These are phyloP conservation scores for Cheilosia vernalis DNA, from an alignment of 2,888 invertebrate species.

Conservation along the genomic window DNA sequence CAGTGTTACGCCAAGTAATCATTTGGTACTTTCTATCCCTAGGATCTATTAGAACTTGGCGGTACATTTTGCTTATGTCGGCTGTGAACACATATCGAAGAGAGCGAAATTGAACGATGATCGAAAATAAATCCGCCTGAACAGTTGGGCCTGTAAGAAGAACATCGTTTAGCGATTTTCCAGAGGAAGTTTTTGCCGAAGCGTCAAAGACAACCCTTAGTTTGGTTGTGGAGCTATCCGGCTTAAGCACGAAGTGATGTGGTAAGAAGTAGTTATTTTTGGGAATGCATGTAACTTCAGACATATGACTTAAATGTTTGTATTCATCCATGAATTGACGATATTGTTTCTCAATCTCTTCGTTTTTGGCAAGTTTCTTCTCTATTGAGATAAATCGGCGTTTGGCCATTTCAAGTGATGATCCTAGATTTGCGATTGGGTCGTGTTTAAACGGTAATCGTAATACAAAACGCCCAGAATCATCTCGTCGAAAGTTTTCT, in stretches of 20 bases:
- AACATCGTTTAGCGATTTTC: neutral
- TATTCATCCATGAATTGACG: neutral
- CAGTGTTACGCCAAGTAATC: neutral
- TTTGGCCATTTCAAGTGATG: neutral
- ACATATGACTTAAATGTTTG: neutral
- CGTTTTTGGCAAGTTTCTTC: neutral
- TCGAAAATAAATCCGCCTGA: neutral
- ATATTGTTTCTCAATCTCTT: neutral
- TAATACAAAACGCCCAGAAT: neutral
- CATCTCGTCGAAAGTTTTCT: neutral
- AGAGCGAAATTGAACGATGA: neutral
- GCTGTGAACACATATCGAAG: neutral
- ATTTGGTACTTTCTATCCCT: neutral
- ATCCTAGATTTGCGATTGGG: neutral
- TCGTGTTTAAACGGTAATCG: neutral
- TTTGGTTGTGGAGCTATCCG: neutral
- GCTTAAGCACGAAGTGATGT: neutral
- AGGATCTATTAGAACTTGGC: neutral
- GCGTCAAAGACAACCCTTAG: neutral
- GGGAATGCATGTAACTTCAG: neutral
- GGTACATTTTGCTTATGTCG: neutral
- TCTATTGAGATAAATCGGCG: neutral
- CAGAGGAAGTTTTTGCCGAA: neutral
- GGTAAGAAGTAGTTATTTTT: neutral
- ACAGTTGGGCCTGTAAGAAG: neutral